phyloP scores from a whole-genome alignment of 2,113 vertebrate genomes.

The Hippocampus barbouri region DNA sequence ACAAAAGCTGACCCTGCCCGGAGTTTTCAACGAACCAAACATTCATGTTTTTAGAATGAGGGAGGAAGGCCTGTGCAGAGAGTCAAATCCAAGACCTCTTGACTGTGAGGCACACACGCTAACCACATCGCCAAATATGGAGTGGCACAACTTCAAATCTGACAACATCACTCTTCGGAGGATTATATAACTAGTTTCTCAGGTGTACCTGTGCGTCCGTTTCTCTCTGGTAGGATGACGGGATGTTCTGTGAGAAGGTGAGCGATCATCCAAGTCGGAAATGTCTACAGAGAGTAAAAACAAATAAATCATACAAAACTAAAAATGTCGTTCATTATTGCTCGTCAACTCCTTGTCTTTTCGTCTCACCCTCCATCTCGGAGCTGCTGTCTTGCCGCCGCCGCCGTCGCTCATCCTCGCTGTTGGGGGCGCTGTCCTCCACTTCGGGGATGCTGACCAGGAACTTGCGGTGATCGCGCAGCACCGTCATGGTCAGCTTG shows the following conservation, averaged over 20 bases:
- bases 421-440: conserved; percentile 79
- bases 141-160: neutral
- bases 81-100: too few relatives aligned
- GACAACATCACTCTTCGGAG: neutral
- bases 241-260: conserved; percentile 43
- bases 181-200: neutral
- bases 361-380: conserved; percentile 79
- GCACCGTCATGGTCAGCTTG: conserved; percentile 81
- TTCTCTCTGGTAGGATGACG: conserved; percentile 60
- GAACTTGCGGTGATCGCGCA: conserved; percentile 84
- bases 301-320: neutral
- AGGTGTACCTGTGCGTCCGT: conserved; percentile 65
- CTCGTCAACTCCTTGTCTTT: neutral
- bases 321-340: neutral
- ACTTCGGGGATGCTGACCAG: conserved; percentile 85
- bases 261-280: conserved; percentile 80
- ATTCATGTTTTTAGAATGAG: too few relatives aligned
- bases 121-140: too few relatives aligned
- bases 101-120: too few relatives aligned
- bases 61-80: too few relatives aligned
- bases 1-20: too few relatives aligned
- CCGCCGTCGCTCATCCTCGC: conserved; percentile 58
- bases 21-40: too few relatives aligned
- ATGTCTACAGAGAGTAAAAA: conserved; percentile 74
- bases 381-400: conserved; percentile 75